Conservation (phyloP, 2,113 vertebrate genomes). For the Podarcis muralis region DNA sequence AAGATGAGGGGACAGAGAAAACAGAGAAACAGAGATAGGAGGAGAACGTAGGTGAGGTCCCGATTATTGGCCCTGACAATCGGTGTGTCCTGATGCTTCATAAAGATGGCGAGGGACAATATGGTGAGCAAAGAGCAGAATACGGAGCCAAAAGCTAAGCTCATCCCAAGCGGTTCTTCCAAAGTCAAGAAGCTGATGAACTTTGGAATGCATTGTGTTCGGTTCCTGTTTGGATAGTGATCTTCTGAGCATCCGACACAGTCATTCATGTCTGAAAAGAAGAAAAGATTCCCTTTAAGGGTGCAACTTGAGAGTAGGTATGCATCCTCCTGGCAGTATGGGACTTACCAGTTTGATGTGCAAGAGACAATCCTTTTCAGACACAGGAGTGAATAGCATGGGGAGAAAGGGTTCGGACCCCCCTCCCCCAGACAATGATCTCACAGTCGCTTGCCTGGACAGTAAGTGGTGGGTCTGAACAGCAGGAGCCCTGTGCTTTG, state of each 20-base stretch:
- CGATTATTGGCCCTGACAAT: slow-evolving; percentile 47
- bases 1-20: slow-evolving; percentile 30
- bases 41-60: slow-evolving; percentile 28
- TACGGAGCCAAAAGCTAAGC: background rate
- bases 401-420: too few relatives aligned
- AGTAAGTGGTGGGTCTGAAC: too few relatives aligned
- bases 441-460: too few relatives aligned
- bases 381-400: too few relatives aligned
- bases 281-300: too few relatives aligned
- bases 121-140: slow-evolving; percentile 12
- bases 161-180: slow-evolving; percentile 31
- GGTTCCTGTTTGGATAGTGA: slow-evolving; percentile 18
- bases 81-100: slow-evolving; percentile 28
- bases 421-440: too few relatives aligned
- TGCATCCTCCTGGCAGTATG: too few relatives aligned
- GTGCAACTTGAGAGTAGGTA: too few relatives aligned
- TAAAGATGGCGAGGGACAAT: slow-evolving; percentile 16
- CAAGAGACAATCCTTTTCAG: too few relatives aligned
- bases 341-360: too few relatives aligned
- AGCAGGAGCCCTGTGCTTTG: too few relatives aligned
- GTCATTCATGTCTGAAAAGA: slow-evolving; percentile 2
- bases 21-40: slow-evolving; percentile 27
- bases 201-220: slow-evolving; percentile 24
- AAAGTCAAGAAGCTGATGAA: slow-evolving; percentile 19
- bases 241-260: slow-evolving; percentile 12